These are phyloP conservation scores for Tenthredo mesomela DNA, from an alignment of 2,888 invertebrate species.

Conservation along the genomic window DNA sequence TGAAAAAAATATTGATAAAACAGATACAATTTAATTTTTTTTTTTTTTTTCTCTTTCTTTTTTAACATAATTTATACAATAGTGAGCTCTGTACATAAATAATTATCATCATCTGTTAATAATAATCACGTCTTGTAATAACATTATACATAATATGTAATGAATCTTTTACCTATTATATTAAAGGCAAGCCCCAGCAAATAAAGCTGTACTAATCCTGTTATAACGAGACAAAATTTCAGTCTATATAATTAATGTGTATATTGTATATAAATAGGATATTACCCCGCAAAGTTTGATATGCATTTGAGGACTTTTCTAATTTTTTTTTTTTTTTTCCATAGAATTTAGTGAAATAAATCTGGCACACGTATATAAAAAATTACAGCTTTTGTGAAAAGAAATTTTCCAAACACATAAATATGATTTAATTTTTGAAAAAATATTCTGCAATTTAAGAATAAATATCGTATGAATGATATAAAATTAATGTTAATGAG, in stretches of 20 bases:
- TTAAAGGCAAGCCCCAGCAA: conserved; percentile 30
- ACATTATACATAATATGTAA: conserved; percentile 52
- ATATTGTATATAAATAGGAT: background rate
- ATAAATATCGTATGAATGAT: conserved; percentile 15
- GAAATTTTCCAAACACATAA: background rate
- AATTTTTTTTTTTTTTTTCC: background rate
- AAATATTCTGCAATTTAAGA: background rate
- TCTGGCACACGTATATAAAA: conserved; percentile 22
- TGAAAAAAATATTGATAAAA: conserved; percentile 30
- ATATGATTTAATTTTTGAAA: background rate
- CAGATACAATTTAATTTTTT: conserved; percentile 61
- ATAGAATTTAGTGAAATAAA: conserved; percentile 24
- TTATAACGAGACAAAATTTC: conserved; percentile 22
- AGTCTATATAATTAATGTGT: background rate
- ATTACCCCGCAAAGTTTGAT: conserved; percentile 19
- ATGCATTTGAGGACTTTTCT: background rate
- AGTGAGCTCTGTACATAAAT: conserved; percentile 54
- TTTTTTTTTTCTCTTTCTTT: background rate
- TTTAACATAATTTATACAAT: conserved; percentile 71
- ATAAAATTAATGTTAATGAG: conserved; percentile 15
- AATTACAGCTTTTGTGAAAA: background rate
- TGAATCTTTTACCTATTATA: conserved; percentile 47
- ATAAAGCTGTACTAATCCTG: conserved; percentile 25
- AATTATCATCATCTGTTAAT: conserved; percentile 62
- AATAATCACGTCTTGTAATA: conserved; percentile 62